Conservation (phyloP, 2,888 invertebrate genomes). For the Omphaloscelis lunosa region DNA sequence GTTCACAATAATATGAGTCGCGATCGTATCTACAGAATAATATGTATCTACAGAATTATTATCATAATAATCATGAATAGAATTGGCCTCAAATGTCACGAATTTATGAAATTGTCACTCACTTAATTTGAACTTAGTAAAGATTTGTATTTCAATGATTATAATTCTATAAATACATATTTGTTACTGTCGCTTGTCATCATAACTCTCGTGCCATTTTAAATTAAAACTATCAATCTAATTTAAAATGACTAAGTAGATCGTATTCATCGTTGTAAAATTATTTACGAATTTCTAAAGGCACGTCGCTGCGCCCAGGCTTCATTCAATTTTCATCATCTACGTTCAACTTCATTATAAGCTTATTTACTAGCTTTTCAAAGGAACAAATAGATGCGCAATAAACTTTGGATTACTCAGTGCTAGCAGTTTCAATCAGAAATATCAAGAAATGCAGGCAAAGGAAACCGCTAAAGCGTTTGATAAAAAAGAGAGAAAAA, state of each 20-base stretch:
- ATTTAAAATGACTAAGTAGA: neutral
- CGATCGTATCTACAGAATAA: too few species aligned
- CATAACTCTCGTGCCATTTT: neutral
- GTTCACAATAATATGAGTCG: too few species aligned
- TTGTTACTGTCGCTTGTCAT: too few species aligned
- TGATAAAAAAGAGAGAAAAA: neutral
- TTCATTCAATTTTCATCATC: neutral
- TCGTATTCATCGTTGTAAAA: neutral
- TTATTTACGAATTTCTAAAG: neutral
- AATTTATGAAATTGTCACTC: too few species aligned
- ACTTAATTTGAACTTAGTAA: too few species aligned
- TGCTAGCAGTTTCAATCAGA: neutral
- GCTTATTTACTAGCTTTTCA: neutral
- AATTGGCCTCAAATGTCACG: too few species aligned
- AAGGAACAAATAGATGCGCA: neutral
- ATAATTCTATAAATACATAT: too few species aligned
- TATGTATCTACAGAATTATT: too few species aligned
- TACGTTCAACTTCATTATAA: neutral
- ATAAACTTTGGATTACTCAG: neutral
- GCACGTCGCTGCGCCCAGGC: neutral
- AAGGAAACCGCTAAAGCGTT: slow-evolving; percentile 9
- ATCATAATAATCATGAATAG: too few species aligned
- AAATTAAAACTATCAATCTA: neutral
- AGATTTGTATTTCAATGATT: too few species aligned
- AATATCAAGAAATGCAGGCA: neutral